These are phyloP conservation scores for Craterocephalus amniculus DNA, from an alignment of 2,797 vertebrate species.

Conservation along the genomic window DNA sequence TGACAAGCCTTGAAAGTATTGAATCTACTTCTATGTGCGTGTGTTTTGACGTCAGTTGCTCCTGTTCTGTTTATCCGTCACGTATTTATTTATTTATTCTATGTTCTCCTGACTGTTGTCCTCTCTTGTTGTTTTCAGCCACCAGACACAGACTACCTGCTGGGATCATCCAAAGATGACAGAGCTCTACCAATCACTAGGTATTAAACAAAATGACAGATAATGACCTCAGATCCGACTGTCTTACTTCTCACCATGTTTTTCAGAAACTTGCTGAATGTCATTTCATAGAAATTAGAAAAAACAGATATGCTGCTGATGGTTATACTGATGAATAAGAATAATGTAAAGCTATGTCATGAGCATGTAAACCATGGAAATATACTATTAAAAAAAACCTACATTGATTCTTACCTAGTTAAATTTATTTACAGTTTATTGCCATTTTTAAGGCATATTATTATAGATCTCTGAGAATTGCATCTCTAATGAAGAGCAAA, in stretches of 20 bases:
- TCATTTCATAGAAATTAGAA: not conserved
- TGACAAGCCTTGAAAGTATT: constrained; percentile 11
- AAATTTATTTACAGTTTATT: not conserved
- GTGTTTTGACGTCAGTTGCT: not conserved
- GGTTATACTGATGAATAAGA: too few species aligned
- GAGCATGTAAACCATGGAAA: too few species aligned
- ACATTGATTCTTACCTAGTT: not conserved
- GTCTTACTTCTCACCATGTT: too few species aligned
- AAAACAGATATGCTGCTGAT: too few species aligned
- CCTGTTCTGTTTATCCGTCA: constrained; percentile 17
- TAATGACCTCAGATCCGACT: not conserved
- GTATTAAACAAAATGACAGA: constrained; percentile 75
- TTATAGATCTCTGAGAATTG: not conserved
- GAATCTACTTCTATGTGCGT: not conserved
- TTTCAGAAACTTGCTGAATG: not conserved
- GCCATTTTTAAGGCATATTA: not conserved
- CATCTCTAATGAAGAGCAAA: not conserved
- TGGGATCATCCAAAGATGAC: constrained; percentile 99
- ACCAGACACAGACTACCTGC: constrained; percentile 95
- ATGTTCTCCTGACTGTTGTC: constrained; percentile 26
- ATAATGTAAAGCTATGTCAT: too few species aligned
- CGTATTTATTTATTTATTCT: not conserved
- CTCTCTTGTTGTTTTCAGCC: constrained; percentile 80
- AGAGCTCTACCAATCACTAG: constrained; percentile 95
- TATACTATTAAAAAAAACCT: too few species aligned